A percentile compares a stretch with the other conserved stretches of the same genome.
These are phyloP conservation scores for Ptychoptera contaminata DNA, from an alignment of 2,888 invertebrate species.

Conservation along the genomic window DNA sequence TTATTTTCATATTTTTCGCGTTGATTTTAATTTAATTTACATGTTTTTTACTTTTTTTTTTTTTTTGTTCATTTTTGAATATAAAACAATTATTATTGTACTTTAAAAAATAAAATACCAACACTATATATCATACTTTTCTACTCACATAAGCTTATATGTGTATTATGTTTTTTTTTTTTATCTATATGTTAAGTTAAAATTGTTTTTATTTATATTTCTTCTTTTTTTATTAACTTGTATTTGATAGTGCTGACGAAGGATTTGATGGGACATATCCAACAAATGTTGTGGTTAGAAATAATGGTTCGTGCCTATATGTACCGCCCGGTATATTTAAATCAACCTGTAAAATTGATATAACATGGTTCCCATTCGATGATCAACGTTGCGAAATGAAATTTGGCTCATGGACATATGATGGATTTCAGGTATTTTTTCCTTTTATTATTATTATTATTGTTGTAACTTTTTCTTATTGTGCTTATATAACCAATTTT, in stretches of 20 bases:
- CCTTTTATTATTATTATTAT: no score
- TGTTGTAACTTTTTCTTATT: no score
- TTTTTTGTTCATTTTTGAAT: no score
- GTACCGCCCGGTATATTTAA: constrained; percentile 98
- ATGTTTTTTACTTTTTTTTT: no score
- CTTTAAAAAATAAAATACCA: no score
- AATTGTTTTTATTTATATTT: constrained; percentile 2
- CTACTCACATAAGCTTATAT: background rate
- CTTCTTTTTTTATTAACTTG: constrained; percentile 2
- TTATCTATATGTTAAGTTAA: constrained; percentile 1
- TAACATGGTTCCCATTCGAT: constrained; percentile 99
- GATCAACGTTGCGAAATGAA: constrained; percentile 98
- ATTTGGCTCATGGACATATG: constrained; percentile 99
- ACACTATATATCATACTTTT: no score
- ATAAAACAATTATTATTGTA: no score
- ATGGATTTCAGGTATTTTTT: constrained; percentile 68
- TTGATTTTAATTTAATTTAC: no score
- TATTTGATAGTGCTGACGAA: constrained; percentile 76
- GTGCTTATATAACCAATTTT: no score
- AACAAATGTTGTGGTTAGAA: constrained; percentile 91
- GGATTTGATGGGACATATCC: constrained; percentile 97
- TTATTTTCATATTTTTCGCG: no score
- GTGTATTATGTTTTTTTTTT: background rate
- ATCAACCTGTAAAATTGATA: constrained; percentile 96
- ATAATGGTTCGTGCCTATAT: constrained; percentile 89